Percentiles rank a stretch among this genome's conserved stretches.
Evolutionary conservation across 2,797 vertebrate species (phyloP).

Genomic region (Apogon talboti): DNA sequence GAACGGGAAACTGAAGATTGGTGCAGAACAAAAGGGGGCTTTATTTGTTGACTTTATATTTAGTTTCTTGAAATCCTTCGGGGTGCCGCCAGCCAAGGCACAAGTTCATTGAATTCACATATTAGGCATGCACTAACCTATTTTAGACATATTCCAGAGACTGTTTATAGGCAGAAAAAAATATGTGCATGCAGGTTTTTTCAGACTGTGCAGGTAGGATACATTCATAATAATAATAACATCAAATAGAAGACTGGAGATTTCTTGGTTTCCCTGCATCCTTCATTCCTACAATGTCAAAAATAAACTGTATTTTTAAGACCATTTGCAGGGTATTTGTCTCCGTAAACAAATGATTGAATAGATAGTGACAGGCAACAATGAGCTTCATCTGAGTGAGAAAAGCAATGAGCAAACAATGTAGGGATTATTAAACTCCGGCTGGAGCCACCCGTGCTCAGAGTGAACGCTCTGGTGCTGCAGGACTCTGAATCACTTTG

Average conservation of each 20-base stretch:
- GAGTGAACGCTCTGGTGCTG: slow-evolving; percentile 36
- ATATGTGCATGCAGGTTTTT: background rate
- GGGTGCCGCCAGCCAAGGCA: background rate
- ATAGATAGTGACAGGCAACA: slow-evolving; percentile 1
- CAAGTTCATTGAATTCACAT: background rate
- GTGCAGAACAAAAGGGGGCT: background rate
- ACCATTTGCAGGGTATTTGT: background rate
- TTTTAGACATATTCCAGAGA: background rate
- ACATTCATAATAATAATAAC: background rate
- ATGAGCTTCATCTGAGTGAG: slow-evolving; percentile 14
- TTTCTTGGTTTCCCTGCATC: background rate
- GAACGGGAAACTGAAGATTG: too few species aligned
- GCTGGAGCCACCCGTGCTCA: slow-evolving; percentile 33
- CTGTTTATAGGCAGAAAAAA: background rate
- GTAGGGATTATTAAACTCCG: slow-evolving; percentile 40
- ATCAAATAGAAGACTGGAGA: background rate
- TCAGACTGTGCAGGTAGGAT: background rate
- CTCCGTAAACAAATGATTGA: background rate
- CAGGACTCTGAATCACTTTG: slow-evolving; percentile 48
- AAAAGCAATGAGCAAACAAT: slow-evolving; percentile 45
- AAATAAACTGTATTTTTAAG: background rate
- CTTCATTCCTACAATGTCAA: too few species aligned
- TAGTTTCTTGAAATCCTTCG: background rate
- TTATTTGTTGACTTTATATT: background rate
- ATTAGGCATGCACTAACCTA: background rate